Conservation (phyloP, 2,113 vertebrate species). For the Onychostoma macrolepis region DNA sequence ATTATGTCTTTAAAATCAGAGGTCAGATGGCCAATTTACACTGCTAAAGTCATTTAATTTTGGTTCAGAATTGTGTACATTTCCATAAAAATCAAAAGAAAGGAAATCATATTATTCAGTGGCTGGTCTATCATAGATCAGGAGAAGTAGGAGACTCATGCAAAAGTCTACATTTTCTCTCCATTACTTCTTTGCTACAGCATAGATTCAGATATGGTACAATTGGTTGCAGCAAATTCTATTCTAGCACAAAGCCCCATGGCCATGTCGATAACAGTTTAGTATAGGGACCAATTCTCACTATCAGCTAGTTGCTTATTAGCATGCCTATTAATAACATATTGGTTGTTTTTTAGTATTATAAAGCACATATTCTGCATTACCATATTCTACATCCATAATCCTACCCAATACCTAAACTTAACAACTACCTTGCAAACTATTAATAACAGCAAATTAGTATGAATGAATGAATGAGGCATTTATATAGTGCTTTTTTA, state of each 20-base stretch:
- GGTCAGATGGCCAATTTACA: background rate
- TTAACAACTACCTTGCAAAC: too few species aligned
- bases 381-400: too few species aligned
- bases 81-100: background rate
- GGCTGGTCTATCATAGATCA: background rate
- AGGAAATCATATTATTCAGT: background rate
- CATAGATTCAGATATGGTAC: background rate
- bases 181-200: background rate
- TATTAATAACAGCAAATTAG: too few species aligned
- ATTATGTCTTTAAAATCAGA: background rate
- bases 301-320: too few species aligned
- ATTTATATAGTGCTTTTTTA: too few species aligned
- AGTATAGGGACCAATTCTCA: too few species aligned
- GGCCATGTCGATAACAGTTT: background rate
- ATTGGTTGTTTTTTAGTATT: too few species aligned
- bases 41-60: background rate
- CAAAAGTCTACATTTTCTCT: background rate
- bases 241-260: background rate
- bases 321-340: too few species aligned
- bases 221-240: background rate
- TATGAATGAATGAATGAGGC: too few species aligned
- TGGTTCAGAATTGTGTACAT: background rate
- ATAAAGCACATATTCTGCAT: too few species aligned
- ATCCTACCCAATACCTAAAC: too few species aligned
- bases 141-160: background rate